Evolutionary conservation across 2,888 invertebrate genomes (phyloP).

Genomic region (Lamellibrachia satsuma): DNA sequence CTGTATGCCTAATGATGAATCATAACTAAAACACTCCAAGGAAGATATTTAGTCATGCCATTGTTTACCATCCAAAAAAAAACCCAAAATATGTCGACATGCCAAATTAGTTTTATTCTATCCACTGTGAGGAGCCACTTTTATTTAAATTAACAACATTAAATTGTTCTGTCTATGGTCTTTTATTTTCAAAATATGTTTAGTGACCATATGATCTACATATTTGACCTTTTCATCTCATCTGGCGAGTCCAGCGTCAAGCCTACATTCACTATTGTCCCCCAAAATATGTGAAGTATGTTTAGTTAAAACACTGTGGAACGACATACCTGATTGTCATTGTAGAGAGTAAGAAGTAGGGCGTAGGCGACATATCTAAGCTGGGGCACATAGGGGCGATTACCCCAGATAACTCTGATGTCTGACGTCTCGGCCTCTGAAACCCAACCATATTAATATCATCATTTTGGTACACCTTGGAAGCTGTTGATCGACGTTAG

Average conservation of each 20-base stretch:
- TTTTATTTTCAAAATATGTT: too few relatives aligned
- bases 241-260: background rate
- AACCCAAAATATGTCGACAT: too few relatives aligned
- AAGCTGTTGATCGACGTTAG: background rate
- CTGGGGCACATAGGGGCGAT: constrained; percentile 70
- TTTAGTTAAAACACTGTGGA: background rate
- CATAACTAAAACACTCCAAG: background rate
- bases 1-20: background rate
- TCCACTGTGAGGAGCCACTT: background rate
- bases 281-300: background rate
- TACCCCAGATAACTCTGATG: background rate
- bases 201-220: too few relatives aligned
- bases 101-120: background rate
- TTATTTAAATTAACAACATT: too few relatives aligned
- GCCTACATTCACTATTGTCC: background rate
- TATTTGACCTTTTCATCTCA: background rate
- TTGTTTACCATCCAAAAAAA: background rate
- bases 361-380: constrained; percentile 76
- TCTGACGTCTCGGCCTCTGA: background rate
- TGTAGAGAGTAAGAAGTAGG: constrained; percentile 73
- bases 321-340: constrained; percentile 65
- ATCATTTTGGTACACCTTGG: background rate
- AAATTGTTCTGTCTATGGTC: too few relatives aligned
- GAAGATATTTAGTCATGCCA: background rate
- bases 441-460: background rate